These are phyloP conservation scores for Mellilla xanthometata DNA, from an alignment of 2,888 invertebrate genomes.

Conservation along the genomic window DNA sequence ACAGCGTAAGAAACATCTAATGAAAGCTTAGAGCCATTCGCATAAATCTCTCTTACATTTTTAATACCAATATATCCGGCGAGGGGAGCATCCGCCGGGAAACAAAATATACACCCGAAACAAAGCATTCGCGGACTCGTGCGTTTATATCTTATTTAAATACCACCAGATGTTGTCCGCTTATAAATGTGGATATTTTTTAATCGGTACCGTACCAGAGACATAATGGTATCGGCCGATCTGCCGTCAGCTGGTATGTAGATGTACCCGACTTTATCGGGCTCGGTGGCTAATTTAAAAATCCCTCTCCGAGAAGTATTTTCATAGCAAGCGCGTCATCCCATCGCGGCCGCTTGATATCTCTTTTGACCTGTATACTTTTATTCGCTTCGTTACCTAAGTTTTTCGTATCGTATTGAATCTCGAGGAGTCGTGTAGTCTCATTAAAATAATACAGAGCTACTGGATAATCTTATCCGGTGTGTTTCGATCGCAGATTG, in stretches of 20 bases:
- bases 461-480: slow-evolving; percentile 82
- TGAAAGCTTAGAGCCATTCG: slow-evolving; percentile 83
- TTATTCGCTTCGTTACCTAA: slow-evolving; percentile 78
- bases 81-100: slow-evolving; percentile 71
- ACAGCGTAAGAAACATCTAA: slow-evolving; percentile 79
- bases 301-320: slow-evolving; percentile 54
- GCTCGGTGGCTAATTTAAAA: slow-evolving; percentile 77
- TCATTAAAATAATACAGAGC: slow-evolving; percentile 83
- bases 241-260: slow-evolving; percentile 80
- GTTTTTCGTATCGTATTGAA: slow-evolving; percentile 76
- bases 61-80: slow-evolving; percentile 81
- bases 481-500: slow-evolving; percentile 81
- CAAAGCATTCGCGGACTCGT: slow-evolving; percentile 72
- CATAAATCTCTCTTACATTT: slow-evolving; percentile 83
- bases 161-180: slow-evolving; percentile 77
- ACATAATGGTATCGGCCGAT: slow-evolving; percentile 80
- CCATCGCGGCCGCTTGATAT: slow-evolving; percentile 65
- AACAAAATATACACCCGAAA: slow-evolving; percentile 63
- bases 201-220: slow-evolving; percentile 79
- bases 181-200: slow-evolving; percentile 78
- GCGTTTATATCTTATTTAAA: slow-evolving; percentile 81
- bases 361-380: slow-evolving; percentile 73
- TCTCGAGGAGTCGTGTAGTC: slow-evolving; percentile 80
- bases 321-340: slow-evolving; percentile 55
- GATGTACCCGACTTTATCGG: slow-evolving; percentile 71